Evolutionary conservation across 2,113 vertebrate species (phyloP).

Genomic region (Mormyrus lacerda): DNA sequence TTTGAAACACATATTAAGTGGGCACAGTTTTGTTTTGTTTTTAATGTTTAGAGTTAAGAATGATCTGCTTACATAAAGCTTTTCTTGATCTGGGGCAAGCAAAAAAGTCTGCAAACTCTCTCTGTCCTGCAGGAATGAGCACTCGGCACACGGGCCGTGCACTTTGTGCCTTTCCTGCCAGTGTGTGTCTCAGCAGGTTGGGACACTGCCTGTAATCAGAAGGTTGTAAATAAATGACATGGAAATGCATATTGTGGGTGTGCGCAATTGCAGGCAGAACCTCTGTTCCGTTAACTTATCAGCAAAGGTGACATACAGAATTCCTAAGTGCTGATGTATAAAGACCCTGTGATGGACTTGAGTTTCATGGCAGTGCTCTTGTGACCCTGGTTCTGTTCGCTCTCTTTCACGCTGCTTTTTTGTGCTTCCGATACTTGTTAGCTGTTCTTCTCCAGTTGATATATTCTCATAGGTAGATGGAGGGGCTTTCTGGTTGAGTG

Average conservation of each 20-base stretch:
- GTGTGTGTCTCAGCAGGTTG: neutral
- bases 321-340: neutral
- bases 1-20: neutral
- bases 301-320: neutral
- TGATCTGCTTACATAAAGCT: neutral
- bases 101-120: neutral
- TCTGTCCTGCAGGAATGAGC: neutral
- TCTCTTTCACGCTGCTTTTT: neutral
- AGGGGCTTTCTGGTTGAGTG: neutral
- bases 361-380: neutral
- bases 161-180: neutral
- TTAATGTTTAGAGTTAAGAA: neutral
- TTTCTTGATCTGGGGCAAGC: neutral
- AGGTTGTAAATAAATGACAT: neutral
- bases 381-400: neutral
- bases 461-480: neutral
- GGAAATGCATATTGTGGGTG: neutral
- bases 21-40: neutral
- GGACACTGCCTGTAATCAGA: neutral
- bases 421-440: neutral
- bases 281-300: neutral
- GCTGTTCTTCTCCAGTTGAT: neutral
- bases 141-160: neutral
- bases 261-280: neutral
- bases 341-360: neutral